Evolutionary conservation across 2,113 vertebrate species (phyloP).

Genomic region (Leptocoma aspasia): DNA sequence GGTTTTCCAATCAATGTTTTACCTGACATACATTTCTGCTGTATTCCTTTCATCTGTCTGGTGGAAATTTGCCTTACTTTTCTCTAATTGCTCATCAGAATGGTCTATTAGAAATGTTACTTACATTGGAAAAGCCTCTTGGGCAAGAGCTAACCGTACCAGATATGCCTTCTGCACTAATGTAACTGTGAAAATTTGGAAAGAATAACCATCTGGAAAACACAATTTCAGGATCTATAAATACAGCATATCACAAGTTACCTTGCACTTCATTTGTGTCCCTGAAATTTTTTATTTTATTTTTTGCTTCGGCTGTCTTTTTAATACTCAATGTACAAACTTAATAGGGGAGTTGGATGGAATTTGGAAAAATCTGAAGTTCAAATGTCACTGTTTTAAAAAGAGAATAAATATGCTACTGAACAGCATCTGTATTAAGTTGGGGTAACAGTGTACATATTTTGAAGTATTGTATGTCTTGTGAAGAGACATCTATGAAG

Average conservation of each 20-base stretch:
- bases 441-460: not conserved
- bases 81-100: not conserved
- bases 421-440: conserved; percentile 19
- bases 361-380: conserved; percentile 25
- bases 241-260: not conserved
- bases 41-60: not conserved
- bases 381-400: not conserved
- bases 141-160: not conserved
- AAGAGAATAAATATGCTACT: not conserved
- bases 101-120: not conserved
- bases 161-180: not conserved
- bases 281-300: not conserved
- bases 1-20: not conserved
- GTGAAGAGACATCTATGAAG: not conserved
- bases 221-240: not conserved
- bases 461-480: not conserved
- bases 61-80: not conserved
- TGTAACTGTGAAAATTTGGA: not conserved
- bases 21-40: not conserved
- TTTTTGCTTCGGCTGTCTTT: not conserved
- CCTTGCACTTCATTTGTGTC: not conserved
- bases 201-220: not conserved
- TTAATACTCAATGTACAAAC: not conserved
- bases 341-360: not conserved
- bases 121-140: not conserved